phyloP scores from a whole-genome alignment of 2,888 invertebrate genomes.

The Volucella inanis region DNA sequence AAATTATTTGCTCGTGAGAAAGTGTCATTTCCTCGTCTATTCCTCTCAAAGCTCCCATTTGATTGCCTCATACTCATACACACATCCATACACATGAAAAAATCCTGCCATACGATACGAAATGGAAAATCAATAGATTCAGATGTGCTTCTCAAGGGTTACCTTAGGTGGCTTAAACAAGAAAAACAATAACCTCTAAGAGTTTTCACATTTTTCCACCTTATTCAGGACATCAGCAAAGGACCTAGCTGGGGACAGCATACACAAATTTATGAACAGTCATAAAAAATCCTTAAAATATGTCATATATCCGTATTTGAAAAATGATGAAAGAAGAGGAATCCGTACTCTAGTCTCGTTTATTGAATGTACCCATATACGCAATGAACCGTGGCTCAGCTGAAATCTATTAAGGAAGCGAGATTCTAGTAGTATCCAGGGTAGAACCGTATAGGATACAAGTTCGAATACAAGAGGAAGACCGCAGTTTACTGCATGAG shows the following conservation, averaged over 20 bases:
- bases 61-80: constrained; percentile 45
- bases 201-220: constrained; percentile 43
- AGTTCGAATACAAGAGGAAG: neutral
- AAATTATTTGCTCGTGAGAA: constrained; percentile 74
- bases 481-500: no score
- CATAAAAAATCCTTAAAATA: constrained; percentile 69
- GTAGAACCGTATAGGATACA: no score
- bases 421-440: constrained; percentile 30
- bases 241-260: constrained; percentile 15
- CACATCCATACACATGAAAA: neutral
- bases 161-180: constrained; percentile 44
- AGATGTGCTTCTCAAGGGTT: constrained; percentile 38
- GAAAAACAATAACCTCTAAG: constrained; percentile 62
- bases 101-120: constrained; percentile 31
- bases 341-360: neutral
- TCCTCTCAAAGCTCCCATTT: constrained; percentile 34
- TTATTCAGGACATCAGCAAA: constrained; percentile 4
- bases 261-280: constrained; percentile 65
- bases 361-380: constrained; percentile 50
- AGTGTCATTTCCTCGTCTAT: constrained; percentile 58
- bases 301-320: constrained; percentile 43
- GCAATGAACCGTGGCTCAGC: constrained; percentile 56
- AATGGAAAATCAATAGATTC: constrained; percentile 65
- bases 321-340: constrained; percentile 53
- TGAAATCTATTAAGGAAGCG: constrained; percentile 62